phyloP scores from a whole-genome alignment of 2,113 vertebrate species.

The Hepsetus odoe region DNA sequence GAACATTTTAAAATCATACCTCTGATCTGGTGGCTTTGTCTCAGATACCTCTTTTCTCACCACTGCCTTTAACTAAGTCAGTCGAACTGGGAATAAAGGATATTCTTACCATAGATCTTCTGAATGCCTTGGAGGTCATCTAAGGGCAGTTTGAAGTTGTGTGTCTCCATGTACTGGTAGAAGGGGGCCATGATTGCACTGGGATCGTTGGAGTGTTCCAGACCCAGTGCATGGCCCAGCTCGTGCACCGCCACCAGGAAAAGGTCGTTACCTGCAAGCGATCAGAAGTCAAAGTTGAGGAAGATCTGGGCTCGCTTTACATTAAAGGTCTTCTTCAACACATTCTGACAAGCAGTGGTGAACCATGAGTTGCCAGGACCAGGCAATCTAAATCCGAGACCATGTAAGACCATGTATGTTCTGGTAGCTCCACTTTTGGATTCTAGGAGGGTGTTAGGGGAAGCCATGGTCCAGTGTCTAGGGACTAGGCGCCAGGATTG shows the following conservation, averaged over 20 bases:
- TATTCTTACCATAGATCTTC: conserved; percentile 89
- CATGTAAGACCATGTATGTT: too few species aligned
- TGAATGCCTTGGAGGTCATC: conserved; percentile 98
- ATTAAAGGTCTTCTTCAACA: too few species aligned
- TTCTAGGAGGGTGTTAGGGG: too few species aligned
- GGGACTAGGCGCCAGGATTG: too few species aligned
- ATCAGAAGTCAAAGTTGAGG: conserved; percentile 2
- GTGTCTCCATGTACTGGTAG: conserved; percentile 99
- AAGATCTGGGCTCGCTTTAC: background rate
- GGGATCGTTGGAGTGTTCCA: conserved; percentile 97
- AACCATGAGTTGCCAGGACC: too few species aligned
- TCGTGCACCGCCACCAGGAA: conserved; percentile 97
- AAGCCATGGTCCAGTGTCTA: too few species aligned
- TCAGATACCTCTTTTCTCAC: background rate
- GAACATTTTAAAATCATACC: too few species aligned
- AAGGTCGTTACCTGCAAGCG: conserved; percentile 87
- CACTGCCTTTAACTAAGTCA: background rate
- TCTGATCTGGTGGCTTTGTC: too few species aligned
- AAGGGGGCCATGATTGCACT: conserved; percentile 98
- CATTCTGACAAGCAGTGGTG: too few species aligned
- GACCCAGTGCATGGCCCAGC: conserved; percentile 90
- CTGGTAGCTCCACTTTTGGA: too few species aligned
- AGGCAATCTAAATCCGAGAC: too few species aligned
- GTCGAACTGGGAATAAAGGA: background rate
- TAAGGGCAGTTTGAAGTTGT: conserved; percentile 96